Evolutionary conservation across 2,113 vertebrate species (phyloP).

Genomic region (Ploceus nigricollis): DNA sequence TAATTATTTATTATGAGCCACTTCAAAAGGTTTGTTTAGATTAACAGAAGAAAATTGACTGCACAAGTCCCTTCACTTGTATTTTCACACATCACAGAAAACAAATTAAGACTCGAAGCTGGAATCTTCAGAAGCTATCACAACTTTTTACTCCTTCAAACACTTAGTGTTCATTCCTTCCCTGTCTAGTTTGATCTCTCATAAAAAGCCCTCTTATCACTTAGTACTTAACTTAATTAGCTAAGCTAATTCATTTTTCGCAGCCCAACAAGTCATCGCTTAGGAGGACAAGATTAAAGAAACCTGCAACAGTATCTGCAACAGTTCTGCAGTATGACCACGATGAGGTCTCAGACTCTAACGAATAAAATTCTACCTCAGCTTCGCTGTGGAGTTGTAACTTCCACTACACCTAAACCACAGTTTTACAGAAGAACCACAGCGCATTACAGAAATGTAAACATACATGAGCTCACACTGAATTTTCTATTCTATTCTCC

Average conservation of each 20-base stretch:
- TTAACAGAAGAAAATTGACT: conserved; percentile 43
- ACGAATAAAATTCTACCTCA: background rate
- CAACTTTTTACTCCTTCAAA: background rate
- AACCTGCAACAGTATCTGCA: background rate
- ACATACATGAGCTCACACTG: background rate
- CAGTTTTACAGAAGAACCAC: too few relatives aligned
- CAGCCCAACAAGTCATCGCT: background rate
- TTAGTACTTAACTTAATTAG: background rate
- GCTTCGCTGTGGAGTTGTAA: rapidly evolving
- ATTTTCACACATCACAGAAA: conserved; percentile 3
- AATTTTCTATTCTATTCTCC: background rate
- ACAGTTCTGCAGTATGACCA: background rate
- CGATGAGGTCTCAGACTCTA: background rate
- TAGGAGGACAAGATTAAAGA: background rate
- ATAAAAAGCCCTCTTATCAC: background rate
- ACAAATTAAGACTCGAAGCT: background rate
- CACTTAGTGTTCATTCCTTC: background rate
- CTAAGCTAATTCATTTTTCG: background rate
- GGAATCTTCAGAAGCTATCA: background rate
- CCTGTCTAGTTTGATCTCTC: background rate
- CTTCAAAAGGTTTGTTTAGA: conserved; percentile 59
- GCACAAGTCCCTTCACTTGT: background rate
- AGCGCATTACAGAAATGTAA: background rate
- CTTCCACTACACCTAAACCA: background rate
- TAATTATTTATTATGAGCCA: conserved; percentile 55